Conservation (phyloP, 2,888 invertebrate genomes). For the Phortica okadai region DNA sequence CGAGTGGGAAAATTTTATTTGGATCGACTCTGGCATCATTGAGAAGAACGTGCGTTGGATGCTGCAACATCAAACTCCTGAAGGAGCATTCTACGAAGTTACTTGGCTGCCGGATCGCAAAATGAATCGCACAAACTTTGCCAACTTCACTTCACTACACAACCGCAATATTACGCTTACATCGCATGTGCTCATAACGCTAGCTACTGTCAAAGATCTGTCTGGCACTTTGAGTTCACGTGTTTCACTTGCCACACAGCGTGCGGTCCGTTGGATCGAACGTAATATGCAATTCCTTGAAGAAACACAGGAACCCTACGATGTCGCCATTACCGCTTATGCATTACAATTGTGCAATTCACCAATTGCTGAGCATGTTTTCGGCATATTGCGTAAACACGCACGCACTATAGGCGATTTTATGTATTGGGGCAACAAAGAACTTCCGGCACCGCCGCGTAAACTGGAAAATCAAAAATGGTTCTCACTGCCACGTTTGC, state of each 20-base stretch:
- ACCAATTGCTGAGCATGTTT: constrained; percentile 90
- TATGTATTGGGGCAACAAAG: constrained; percentile 90
- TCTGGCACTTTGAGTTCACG: constrained; percentile 85
- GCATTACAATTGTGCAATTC: constrained; percentile 90
- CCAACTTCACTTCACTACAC: constrained; percentile 78
- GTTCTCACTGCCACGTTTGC: constrained; percentile 90
- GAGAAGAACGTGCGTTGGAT: constrained; percentile 91
- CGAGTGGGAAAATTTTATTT: constrained; percentile 97
- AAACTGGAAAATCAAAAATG: constrained; percentile 95
- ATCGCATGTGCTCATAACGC: constrained; percentile 93
- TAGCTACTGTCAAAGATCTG: constrained; percentile 90
- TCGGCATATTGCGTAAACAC: constrained; percentile 82
- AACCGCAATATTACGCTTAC: constrained; percentile 92
- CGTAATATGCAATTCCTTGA: constrained; percentile 86
- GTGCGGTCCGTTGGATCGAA: constrained; percentile 88
- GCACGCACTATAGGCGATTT: constrained; percentile 86
- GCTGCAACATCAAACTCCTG: constrained; percentile 87
- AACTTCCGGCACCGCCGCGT: constrained; percentile 87
- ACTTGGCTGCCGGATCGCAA: constrained; percentile 93
- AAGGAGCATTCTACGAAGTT: constrained; percentile 93
- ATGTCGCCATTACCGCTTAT: constrained; percentile 92
- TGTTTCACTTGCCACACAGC: constrained; percentile 85
- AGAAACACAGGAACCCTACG: constrained; percentile 86
- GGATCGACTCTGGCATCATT: constrained; percentile 92
- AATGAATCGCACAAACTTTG: constrained; percentile 83